Conservation (phyloP, 2,888 invertebrate species). For the Anthrax anthrax region DNA sequence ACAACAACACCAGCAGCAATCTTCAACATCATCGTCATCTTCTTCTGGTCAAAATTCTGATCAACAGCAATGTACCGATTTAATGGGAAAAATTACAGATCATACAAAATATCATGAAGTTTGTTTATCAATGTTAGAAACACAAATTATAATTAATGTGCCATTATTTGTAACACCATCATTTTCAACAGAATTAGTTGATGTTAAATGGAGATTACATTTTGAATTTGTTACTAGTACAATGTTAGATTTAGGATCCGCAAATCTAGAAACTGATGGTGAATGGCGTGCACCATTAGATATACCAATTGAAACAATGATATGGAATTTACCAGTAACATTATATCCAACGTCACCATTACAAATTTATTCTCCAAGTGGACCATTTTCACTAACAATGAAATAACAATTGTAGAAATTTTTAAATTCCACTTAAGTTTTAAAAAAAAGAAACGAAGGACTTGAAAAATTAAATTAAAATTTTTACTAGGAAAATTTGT, state of each 20-base stretch:
- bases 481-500: not conserved
- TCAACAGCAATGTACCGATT: slow-evolving; percentile 8
- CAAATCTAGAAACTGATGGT: slow-evolving; percentile 22
- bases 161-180: slow-evolving; percentile 91
- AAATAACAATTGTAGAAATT: not conserved
- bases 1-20: not conserved
- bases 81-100: slow-evolving; percentile 47
- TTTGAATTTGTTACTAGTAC: slow-evolving; percentile 91
- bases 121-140: slow-evolving; percentile 73
- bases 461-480: too few relatives aligned
- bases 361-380: slow-evolving; percentile 40
- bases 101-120: slow-evolving; percentile 88
- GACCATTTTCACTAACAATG: not conserved
- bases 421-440: too few relatives aligned
- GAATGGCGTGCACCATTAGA: slow-evolving; percentile 73
- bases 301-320: slow-evolving; percentile 92
- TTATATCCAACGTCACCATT: slow-evolving; percentile 83
- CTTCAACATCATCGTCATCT: not conserved
- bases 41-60: too few relatives aligned
- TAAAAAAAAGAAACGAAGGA: too few relatives aligned
- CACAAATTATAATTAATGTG: slow-evolving; percentile 83
- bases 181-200: slow-evolving; percentile 84
- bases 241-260: slow-evolving; percentile 42
- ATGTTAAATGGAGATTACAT: slow-evolving; percentile 84
- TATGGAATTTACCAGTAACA: slow-evolving; percentile 93